Evolutionary conservation across 2,888 invertebrate species (phyloP).

Genomic region (Metellina segmentata): DNA sequence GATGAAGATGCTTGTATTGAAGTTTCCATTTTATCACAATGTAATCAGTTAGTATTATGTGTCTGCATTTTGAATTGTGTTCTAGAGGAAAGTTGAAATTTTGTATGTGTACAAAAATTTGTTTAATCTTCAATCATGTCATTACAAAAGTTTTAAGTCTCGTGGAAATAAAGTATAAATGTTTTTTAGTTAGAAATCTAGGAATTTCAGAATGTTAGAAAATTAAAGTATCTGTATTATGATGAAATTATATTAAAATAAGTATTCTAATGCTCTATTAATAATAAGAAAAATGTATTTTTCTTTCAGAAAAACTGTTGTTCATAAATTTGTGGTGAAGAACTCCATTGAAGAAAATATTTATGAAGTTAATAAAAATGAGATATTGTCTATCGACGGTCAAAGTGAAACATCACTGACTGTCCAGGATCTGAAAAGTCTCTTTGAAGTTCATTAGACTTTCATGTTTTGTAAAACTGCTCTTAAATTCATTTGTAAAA

Average conservation of each 20-base stretch:
- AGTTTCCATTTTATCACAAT: no score
- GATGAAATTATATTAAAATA: neutral
- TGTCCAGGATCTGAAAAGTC: slow-evolving; percentile 2
- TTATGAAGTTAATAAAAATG: slow-evolving; percentile 6
- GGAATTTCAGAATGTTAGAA: no score
- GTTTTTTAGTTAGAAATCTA: no score
- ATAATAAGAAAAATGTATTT: neutral
- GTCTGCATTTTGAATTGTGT: no score
- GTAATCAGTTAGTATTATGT: no score
- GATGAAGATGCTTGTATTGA: no score
- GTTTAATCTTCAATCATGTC: no score
- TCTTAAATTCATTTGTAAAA: neutral
- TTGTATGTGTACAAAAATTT: no score
- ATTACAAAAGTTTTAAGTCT: no score
- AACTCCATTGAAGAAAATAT: slow-evolving; percentile 45
- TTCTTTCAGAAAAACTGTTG: slow-evolving; percentile 29
- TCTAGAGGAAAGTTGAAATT: no score
- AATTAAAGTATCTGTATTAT: neutral
- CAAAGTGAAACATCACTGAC: neutral
- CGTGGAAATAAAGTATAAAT: no score
- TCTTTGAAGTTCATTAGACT: neutral
- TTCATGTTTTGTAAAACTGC: neutral
- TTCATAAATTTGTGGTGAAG: slow-evolving; percentile 25
- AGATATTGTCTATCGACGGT: neutral
- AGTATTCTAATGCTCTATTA: neutral